A percentile compares a stretch with the other conserved stretches of the same genome.
These are phyloP conservation scores for Limnephilus lunatus DNA, from an alignment of 2,888 invertebrate species.

Conservation along the genomic window DNA sequence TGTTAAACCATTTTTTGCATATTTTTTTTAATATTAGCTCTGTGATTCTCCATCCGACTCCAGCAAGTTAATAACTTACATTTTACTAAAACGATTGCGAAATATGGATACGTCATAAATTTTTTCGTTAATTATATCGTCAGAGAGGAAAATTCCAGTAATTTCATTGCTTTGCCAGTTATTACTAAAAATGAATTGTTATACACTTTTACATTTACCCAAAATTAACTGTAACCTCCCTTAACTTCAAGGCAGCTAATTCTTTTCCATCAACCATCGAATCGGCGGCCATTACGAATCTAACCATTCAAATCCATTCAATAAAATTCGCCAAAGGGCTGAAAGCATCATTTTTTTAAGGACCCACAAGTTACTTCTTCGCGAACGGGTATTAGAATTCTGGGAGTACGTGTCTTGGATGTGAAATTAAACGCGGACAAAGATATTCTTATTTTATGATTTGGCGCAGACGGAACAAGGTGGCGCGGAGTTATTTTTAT, in stretches of 20 bases:
- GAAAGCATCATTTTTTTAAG: neutral
- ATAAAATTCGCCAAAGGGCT: neutral
- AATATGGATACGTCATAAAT: no score
- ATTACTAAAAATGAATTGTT: neutral
- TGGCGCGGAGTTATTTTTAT: conserved; percentile 34
- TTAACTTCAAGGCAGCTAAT: neutral
- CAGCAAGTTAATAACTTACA: no score
- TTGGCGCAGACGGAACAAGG: conserved; percentile 30
- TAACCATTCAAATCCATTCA: neutral
- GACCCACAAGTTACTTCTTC: conserved; percentile 9
- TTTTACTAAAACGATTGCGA: no score
- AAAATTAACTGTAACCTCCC: neutral
- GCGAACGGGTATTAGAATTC: conserved; percentile 58
- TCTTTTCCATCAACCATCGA: neutral
- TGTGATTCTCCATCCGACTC: no score
- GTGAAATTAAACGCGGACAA: conserved; percentile 53
- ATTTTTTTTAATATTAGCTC: no score
- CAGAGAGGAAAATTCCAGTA: neutral
- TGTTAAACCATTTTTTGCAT: no score
- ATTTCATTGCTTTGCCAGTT: neutral
- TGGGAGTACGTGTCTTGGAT: conserved; percentile 52
- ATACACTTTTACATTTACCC: neutral
- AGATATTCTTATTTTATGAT: conserved; percentile 53
- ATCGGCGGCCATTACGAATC: neutral
- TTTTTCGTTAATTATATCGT: no score